Conservation (phyloP, 2,888 invertebrate genomes). For the Deladenus siricidicola region DNA sequence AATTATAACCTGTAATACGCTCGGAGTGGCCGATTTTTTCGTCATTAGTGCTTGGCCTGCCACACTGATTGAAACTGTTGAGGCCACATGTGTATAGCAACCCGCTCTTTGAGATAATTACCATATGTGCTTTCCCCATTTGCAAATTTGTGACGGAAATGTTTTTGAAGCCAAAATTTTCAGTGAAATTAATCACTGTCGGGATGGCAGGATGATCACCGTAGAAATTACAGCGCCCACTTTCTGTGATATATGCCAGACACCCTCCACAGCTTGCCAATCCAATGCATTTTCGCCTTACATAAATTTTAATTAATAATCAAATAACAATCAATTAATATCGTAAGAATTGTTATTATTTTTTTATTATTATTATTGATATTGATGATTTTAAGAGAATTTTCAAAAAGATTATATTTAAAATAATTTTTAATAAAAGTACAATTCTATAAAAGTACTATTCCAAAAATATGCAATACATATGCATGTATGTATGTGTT, state of each 20-base stretch:
- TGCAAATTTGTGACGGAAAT: slow-evolving; percentile 69
- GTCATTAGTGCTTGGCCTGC: no score
- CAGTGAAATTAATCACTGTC: background rate
- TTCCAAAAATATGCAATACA: no score
- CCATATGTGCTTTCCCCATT: slow-evolving; percentile 91
- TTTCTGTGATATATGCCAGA: slow-evolving; percentile 79
- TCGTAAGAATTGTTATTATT: no score
- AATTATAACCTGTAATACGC: background rate
- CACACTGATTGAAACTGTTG: slow-evolving; percentile 95
- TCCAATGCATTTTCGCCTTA: slow-evolving; percentile 54
- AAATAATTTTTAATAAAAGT: no score
- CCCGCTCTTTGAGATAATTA: slow-evolving; percentile 76
- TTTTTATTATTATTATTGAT: no score
- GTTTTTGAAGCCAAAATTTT: slow-evolving; percentile 67
- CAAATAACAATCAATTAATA: no score
- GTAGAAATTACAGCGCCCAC: slow-evolving; percentile 75
- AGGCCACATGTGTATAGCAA: slow-evolving; percentile 89
- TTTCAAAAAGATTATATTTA: no score
- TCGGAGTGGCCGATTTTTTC: no score
- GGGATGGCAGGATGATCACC: slow-evolving; percentile 59
- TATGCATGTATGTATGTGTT: no score
- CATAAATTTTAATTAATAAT: no score
- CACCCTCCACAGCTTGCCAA: slow-evolving; percentile 77
- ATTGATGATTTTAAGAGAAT: no score
- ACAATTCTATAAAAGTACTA: no score